Evolutionary conservation across 1,140 invertebrate genomes (phyloP).

Genomic region (Drosophila oshimai): DNA sequence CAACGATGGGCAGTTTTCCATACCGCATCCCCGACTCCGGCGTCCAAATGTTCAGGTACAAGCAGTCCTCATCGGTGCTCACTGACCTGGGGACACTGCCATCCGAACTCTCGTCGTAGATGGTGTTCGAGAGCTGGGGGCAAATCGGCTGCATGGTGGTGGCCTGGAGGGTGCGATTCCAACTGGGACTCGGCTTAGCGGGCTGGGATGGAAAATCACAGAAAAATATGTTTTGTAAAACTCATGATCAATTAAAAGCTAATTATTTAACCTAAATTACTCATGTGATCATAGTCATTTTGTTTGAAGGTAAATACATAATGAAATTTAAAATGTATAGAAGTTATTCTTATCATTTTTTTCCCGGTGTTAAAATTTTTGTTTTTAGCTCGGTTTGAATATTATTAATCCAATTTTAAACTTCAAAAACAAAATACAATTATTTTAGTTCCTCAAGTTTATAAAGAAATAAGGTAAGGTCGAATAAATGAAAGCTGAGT

Average conservation of each 20-base stretch:
- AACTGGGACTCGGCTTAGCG: constrained; percentile 83
- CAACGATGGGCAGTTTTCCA: constrained; percentile 85
- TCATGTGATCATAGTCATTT: background rate
- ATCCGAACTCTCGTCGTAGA: constrained; percentile 74
- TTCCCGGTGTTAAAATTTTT: too few relatives aligned
- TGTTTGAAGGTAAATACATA: background rate
- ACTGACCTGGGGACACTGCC: constrained; percentile 29
- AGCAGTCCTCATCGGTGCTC: constrained; percentile 83
- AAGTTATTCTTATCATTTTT: too few relatives aligned
- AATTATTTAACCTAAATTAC: background rate
- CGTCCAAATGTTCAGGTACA: constrained; percentile 85
- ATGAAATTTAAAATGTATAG: too few relatives aligned
- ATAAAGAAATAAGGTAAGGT: too few relatives aligned
- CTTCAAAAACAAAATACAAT: too few relatives aligned
- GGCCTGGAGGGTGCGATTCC: constrained; percentile 83
- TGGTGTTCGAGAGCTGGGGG: constrained; percentile 83
- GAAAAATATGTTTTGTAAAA: background rate
- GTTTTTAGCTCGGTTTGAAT: too few relatives aligned
- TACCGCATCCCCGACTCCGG: constrained; percentile 84
- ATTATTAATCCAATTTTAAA: too few relatives aligned
- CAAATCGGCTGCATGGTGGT: constrained; percentile 83
- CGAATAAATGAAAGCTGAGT: too few relatives aligned
- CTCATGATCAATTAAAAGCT: background rate
- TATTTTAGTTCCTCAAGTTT: too few relatives aligned
- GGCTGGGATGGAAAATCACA: constrained; percentile 56